Evolutionary conservation across 2,888 invertebrate genomes (phyloP).

Genomic region (Lysandra bellargus): DNA sequence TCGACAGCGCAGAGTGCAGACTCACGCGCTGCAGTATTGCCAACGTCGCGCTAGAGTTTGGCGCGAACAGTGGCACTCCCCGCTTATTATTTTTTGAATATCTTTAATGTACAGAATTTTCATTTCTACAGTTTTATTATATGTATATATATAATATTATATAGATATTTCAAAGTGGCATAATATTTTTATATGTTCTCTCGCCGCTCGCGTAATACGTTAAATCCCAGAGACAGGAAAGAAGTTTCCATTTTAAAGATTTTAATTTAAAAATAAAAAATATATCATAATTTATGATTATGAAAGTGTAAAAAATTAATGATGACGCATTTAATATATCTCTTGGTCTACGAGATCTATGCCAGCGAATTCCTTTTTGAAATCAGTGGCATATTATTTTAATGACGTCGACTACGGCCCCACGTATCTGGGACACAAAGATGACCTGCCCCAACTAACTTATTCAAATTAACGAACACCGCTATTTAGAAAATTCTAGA

Average conservation of each 20-base stretch:
- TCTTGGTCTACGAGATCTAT: background rate
- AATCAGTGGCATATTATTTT: conserved; percentile 21
- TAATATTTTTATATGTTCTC: too few relatives aligned
- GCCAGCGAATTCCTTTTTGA: conserved; percentile 4
- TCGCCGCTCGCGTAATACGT: too few relatives aligned
- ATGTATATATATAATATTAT: too few relatives aligned
- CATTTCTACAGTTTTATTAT: too few relatives aligned
- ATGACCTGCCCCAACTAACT: conserved; percentile 7
- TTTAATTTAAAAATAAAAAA: background rate
- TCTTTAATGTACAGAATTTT: too few relatives aligned
- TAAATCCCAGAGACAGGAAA: background rate
- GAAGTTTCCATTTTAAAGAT: background rate
- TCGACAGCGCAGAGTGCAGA: too few relatives aligned
- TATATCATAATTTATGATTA: background rate
- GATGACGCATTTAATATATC: background rate
- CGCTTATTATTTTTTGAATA: too few relatives aligned
- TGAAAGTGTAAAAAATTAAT: conserved; percentile 8
- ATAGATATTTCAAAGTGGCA: too few relatives aligned
- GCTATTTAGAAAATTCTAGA: background rate
- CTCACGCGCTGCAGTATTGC: too few relatives aligned
- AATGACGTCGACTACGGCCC: background rate
- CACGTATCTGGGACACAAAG: conserved; percentile 8
- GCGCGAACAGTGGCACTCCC: too few relatives aligned
- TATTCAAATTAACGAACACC: conserved; percentile 10
- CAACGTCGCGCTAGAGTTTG: too few relatives aligned